These are phyloP conservation scores for Labia minor DNA, from an alignment of 2,888 invertebrate genomes.

Conservation along the genomic window DNA sequence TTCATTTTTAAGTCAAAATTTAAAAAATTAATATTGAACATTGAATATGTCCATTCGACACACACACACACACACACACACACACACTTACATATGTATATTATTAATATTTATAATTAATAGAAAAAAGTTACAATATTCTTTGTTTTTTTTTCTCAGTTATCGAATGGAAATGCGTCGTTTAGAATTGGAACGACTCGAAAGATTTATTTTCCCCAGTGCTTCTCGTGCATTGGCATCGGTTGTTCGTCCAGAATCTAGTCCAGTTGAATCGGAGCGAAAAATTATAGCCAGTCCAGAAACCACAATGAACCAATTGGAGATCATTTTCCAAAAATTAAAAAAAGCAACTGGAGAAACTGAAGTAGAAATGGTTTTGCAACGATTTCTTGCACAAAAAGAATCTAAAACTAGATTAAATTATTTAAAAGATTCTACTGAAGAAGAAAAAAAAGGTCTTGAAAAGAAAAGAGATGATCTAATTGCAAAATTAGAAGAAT, in stretches of 20 bases:
- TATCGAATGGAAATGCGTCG: slow-evolving; percentile 60
- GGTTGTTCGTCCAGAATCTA: slow-evolving; percentile 47
- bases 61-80: too few relatives aligned
- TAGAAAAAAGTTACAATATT: too few relatives aligned
- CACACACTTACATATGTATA: too few relatives aligned
- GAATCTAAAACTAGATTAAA: slow-evolving; percentile 59
- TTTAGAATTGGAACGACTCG: slow-evolving; percentile 61
- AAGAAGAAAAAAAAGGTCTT: slow-evolving; percentile 58
- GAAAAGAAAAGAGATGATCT: slow-evolving; percentile 56
- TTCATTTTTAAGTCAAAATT: too few relatives aligned
- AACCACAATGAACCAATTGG: slow-evolving; percentile 34
- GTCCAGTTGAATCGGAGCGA: slow-evolving; percentile 21
- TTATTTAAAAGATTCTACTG: slow-evolving; percentile 58
- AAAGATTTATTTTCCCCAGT: slow-evolving; percentile 59
- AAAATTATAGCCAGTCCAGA: slow-evolving; percentile 36
- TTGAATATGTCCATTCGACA: too few relatives aligned
- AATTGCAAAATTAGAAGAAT: slow-evolving; percentile 57
- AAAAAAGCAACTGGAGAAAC: slow-evolving; percentile 72
- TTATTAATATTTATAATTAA: too few relatives aligned
- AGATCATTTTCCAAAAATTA: slow-evolving; percentile 58
- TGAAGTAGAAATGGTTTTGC: slow-evolving; percentile 60
- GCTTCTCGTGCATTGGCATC: slow-evolving; percentile 38
- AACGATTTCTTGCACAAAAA: slow-evolving; percentile 60
- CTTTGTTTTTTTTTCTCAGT: slow-evolving; percentile 35
- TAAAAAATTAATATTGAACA: too few relatives aligned